phyloP scores from a whole-genome alignment of 2,113 vertebrate genomes.

The Pundamilia nyererei region DNA sequence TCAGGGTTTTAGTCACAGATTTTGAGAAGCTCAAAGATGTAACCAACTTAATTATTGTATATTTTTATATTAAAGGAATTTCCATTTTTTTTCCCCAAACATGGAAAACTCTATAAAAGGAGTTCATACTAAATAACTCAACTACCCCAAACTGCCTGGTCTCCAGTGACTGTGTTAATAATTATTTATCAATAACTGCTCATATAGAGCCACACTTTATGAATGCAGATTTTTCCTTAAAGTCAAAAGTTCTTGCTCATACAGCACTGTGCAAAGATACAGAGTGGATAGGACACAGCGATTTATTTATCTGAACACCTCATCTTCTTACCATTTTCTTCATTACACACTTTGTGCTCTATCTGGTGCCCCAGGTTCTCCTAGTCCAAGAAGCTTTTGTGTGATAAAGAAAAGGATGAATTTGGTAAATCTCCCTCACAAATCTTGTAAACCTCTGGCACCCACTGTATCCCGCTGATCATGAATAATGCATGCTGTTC shows the following conservation, averaged over 20 bases:
- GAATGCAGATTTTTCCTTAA: not conserved
- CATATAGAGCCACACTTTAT: not conserved
- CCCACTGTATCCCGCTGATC: slow-evolving; percentile 37
- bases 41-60: not conserved
- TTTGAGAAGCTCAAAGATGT: not conserved
- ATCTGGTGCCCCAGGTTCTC: slow-evolving; percentile 41
- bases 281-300: not conserved
- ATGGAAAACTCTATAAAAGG: not conserved
- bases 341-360: slow-evolving; percentile 56
- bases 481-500: slow-evolving; percentile 66
- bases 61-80: not conserved
- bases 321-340: slow-evolving; percentile 56
- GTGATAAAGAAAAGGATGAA: slow-evolving; percentile 61
- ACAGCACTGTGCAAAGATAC: not conserved
- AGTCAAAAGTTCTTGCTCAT: slow-evolving; percentile 2
- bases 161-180: not conserved
- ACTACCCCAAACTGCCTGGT: too few relatives aligned
- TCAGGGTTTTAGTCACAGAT: not conserved
- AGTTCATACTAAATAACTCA: not conserved
- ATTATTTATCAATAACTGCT: not conserved
- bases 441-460: slow-evolving; percentile 69
- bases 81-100: not conserved
- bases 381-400: slow-evolving; percentile 53
- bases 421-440: slow-evolving; percentile 46
- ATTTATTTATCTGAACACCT: slow-evolving; percentile 53